These are phyloP conservation scores for Podiceps cristatus DNA, from an alignment of 2,113 vertebrate genomes.

Conservation along the genomic window DNA sequence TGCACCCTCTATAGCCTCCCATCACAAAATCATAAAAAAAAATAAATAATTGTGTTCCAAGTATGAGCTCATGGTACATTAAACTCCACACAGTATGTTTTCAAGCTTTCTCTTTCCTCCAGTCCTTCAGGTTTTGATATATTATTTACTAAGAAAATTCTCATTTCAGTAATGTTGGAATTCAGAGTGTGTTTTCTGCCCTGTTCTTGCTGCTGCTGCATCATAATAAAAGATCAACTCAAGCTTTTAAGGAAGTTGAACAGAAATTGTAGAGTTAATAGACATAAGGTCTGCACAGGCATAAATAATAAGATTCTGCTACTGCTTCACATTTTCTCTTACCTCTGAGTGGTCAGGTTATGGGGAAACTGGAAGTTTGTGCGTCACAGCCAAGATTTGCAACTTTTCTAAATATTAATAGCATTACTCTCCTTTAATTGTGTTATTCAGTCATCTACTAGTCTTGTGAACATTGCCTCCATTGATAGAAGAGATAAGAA, in stretches of 20 bases:
- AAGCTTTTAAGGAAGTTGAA: background rate
- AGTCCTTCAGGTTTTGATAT: background rate
- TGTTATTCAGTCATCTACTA: background rate
- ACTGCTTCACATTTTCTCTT: background rate
- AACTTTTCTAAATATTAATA: background rate
- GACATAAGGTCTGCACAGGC: background rate
- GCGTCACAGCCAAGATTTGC: background rate
- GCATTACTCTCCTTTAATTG: background rate
- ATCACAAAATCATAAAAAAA: background rate
- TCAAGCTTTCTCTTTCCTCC: slow-evolving; percentile 36
- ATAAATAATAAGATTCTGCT: background rate
- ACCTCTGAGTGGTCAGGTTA: background rate
- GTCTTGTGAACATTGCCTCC: background rate
- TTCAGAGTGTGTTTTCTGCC: background rate
- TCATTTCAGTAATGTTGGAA: slow-evolving; percentile 25
- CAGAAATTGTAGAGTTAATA: background rate
- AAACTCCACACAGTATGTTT: slow-evolving; percentile 15
- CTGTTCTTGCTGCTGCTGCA: background rate
- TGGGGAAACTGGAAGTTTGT: background rate
- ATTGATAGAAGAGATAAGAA: background rate
- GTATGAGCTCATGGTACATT: background rate
- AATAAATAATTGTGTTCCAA: background rate
- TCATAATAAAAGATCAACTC: background rate
- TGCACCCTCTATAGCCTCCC: background rate
- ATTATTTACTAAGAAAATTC: slow-evolving; percentile 57